A percentile compares a stretch with the other conserved stretches of the same genome.
Conservation (phyloP, 2,888 invertebrate genomes). For the Mythimna lalbum region DNA sequence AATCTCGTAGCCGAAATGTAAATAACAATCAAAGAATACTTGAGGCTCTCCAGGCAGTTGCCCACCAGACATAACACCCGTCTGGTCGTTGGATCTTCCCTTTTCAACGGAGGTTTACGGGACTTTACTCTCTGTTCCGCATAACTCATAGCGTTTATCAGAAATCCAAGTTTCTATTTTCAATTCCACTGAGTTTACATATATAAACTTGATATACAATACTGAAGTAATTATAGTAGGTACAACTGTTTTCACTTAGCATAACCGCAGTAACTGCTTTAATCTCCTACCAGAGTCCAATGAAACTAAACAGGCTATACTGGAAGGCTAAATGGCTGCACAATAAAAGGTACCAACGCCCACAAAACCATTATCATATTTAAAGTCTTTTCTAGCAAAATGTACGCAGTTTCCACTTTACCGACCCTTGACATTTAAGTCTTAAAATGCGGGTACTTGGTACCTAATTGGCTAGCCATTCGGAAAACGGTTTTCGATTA, state of each 20-base stretch:
- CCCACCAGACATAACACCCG: too few species aligned
- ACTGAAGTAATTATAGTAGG: not conserved
- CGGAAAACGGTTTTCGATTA: conserved; percentile 70
- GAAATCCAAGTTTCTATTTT: not conserved
- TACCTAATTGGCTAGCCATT: conserved; percentile 71
- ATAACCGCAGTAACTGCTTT: conserved; percentile 28
- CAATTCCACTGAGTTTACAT: not conserved
- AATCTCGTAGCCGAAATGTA: too few species aligned
- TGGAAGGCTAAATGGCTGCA: conserved; percentile 24
- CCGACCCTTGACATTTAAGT: conserved; percentile 55
- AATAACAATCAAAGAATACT: too few species aligned
- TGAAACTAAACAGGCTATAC: conserved; percentile 21
- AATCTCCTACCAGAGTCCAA: conserved; percentile 25
- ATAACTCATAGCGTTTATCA: too few species aligned
- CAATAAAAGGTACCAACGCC: conserved; percentile 34
- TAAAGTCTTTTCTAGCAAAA: conserved; percentile 26
- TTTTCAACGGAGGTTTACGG: too few species aligned
- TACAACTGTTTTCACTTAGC: conserved; percentile 20
- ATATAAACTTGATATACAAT: not conserved
- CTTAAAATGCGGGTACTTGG: conserved; percentile 66
- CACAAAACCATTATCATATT: conserved; percentile 31
- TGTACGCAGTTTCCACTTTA: conserved; percentile 39
- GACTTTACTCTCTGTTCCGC: too few species aligned
- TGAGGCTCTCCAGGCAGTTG: too few species aligned
- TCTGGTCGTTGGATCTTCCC: too few species aligned